These are phyloP conservation scores for Papilio dardanus DNA, from an alignment of 1,140 invertebrate genomes.

Conservation along the genomic window DNA sequence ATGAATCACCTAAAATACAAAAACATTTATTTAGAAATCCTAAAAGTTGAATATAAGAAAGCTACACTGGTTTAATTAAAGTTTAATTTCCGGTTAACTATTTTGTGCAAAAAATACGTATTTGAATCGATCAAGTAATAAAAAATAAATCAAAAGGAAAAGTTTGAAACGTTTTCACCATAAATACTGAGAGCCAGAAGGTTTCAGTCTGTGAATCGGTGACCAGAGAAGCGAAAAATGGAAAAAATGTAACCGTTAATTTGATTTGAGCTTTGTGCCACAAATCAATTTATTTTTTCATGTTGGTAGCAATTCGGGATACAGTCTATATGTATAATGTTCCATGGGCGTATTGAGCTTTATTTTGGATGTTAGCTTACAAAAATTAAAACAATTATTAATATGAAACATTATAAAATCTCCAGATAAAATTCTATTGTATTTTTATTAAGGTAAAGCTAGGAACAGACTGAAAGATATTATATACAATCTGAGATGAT, in stretches of 20 bases:
- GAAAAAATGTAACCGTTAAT: constrained; percentile 4
- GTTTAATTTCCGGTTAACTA: not conserved
- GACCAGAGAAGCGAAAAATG: not conserved
- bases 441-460: not conserved
- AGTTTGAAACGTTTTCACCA: not conserved
- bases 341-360: not conserved
- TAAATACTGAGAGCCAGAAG: not conserved
- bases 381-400: constrained; percentile 2
- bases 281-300: not conserved
- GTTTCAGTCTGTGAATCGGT: not conserved
- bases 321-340: not conserved
- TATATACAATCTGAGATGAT: not conserved
- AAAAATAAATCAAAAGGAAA: not conserved
- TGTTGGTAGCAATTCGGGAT: not conserved
- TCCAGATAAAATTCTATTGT: not conserved
- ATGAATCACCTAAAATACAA: not conserved
- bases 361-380: not conserved
- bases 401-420: not conserved
- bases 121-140: not conserved
- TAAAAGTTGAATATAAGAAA: not conserved
- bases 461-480: not conserved
- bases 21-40: not conserved
- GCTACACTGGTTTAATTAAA: not conserved
- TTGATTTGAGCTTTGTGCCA: not conserved
- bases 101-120: not conserved